Base-by-base conservation (phyloP, 1,140 invertebrate genomes). In the Zaprionus lachaisei region DNA sequence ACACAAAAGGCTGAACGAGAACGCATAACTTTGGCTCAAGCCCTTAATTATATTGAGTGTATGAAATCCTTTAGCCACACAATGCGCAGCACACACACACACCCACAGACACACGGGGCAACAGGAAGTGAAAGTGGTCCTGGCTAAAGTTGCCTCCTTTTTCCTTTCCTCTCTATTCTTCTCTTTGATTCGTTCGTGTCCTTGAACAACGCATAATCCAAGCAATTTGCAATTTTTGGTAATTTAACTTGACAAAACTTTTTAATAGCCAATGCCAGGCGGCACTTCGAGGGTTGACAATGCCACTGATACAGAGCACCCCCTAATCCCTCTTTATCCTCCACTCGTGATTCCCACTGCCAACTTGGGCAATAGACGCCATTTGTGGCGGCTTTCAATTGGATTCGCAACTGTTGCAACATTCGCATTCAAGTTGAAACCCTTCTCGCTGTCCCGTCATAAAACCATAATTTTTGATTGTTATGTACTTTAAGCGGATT, bases 141-240 rank as follows among this genome's bases (percentile, higher is more conserved):
- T 6, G 38, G 38, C 38, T 6, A 90, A 90, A 90, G 85, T 90
- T 81, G 71, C 63, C 73, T 9, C 4, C 41, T 47, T n/a, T 17
- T 7, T 47, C 41, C 2, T 9, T 17, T 17, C 41, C n/a, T 47
- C 5, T 44, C n/a, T 5, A 6, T 15, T 41, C 41, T 47, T 41
- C n/a, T 47, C 41, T 47, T 47, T 47, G 41, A 55, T 76, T 72
- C 77, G 31, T 31, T 31, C 61, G 71, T 80, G 80, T 86, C 79
- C 72, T 79, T 80, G 77, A 68, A 83, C 77, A 84, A 67, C 80
- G 74, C 81, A 91, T 91, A 91, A 91, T 91, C 86, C 86, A 81
- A 91, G 86, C 86, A 91, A 91, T 91, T 91, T 91, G 86, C 86
- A 91, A 91, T 91, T 91, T 91, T 91, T 91, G 85, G 86, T 91